Conservation (phyloP, 1,140 invertebrate species). For the Aethina tumida region DNA sequence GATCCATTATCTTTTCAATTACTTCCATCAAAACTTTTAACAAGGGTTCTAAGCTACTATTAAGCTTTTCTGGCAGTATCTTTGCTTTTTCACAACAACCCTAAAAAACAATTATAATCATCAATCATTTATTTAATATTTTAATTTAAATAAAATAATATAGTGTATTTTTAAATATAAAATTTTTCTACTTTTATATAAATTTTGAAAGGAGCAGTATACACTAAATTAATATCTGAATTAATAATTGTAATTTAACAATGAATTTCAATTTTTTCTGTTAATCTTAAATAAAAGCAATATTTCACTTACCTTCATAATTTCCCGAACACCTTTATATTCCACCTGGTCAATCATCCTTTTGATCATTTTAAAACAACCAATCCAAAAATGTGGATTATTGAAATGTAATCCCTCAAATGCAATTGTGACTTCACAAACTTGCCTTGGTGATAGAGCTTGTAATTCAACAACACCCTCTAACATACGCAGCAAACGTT, state of each 20-base stretch:
- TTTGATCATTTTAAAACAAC: slow-evolving; percentile 75
- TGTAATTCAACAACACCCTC: slow-evolving; percentile 61
- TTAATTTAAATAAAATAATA: neutral
- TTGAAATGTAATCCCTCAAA: slow-evolving; percentile 69
- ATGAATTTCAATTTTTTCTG: neutral
- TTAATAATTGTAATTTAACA: too few relatives aligned
- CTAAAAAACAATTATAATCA: slow-evolving; percentile 36
- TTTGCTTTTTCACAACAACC: slow-evolving; percentile 80
- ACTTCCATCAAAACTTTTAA: slow-evolving; percentile 70
- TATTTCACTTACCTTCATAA: slow-evolving; percentile 76
- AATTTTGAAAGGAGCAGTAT: too few relatives aligned
- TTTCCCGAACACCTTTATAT: slow-evolving; percentile 89
- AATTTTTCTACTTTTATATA: too few relatives aligned
- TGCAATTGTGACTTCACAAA: slow-evolving; percentile 74
- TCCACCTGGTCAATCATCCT: slow-evolving; percentile 83
- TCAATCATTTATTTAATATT: slow-evolving; percentile 1
- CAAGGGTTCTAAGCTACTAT: slow-evolving; percentile 70
- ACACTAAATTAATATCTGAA: too few relatives aligned
- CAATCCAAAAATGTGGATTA: slow-evolving; percentile 77
- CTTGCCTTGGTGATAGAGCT: slow-evolving; percentile 55
- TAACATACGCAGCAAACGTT: slow-evolving; percentile 60
- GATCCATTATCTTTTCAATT: slow-evolving; percentile 82
- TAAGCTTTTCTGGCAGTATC: slow-evolving; percentile 61
- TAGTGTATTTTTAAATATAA: too few relatives aligned
- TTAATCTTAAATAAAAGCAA: slow-evolving; percentile 1